Conservation (phyloP, 2,888 invertebrate species). For the Calameuta filiformis region DNA sequence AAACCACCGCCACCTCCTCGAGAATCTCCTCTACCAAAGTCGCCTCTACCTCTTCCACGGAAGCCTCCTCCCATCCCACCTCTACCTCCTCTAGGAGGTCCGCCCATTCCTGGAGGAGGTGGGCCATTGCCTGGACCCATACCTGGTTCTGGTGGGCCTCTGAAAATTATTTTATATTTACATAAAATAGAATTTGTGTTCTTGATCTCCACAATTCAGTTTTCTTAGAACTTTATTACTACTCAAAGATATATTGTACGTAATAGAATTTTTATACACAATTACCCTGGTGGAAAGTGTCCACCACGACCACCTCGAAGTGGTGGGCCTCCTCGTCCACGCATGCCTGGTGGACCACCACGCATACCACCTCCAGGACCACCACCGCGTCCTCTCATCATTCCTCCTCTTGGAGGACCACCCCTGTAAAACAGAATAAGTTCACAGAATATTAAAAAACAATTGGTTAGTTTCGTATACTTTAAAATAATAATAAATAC, state of each 20-base stretch:
- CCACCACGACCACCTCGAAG: constrained; percentile 58
- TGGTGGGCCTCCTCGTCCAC: constrained; percentile 59
- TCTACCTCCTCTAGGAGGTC: constrained; percentile 56
- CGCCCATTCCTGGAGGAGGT: constrained; percentile 54
- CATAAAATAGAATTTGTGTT: too few relatives aligned
- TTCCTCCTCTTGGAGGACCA: constrained; percentile 56
- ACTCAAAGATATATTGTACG: not conserved
- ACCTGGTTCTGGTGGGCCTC: constrained; percentile 57
- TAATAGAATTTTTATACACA: not conserved
- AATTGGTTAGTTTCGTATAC: not conserved
- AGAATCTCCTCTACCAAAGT: constrained; percentile 64
- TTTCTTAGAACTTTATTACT: too few relatives aligned
- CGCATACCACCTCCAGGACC: constrained; percentile 60
- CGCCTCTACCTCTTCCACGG: constrained; percentile 55
- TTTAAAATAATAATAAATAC: not conserved
- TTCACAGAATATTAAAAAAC: too few relatives aligned
- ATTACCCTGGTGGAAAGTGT: constrained; percentile 60
- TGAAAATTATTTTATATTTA: constrained; percentile 19
- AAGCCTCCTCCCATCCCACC: constrained; percentile 44
- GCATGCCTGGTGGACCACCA: constrained; percentile 60
- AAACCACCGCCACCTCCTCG: constrained; percentile 53
- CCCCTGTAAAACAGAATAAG: constrained; percentile 37
- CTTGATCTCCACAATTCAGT: too few relatives aligned
- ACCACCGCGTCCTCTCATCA: constrained; percentile 60
- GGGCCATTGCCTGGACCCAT: constrained; percentile 54